Conservation (phyloP, 2,113 vertebrate genomes). For the Perca schrenkii region DNA sequence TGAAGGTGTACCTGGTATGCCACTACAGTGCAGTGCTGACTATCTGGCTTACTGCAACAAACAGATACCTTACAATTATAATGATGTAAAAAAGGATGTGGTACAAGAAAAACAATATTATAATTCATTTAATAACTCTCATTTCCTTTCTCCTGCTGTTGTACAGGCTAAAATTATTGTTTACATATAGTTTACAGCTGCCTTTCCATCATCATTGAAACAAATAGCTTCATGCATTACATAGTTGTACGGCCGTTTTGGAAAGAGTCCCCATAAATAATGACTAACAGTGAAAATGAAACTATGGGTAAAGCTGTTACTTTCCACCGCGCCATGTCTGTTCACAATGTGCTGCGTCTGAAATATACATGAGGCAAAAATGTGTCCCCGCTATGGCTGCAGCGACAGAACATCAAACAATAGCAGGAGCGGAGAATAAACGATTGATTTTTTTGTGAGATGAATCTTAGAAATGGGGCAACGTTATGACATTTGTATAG, state of each 20-base stretch:
- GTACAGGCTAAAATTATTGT: constrained; percentile 51
- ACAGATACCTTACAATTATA: background rate
- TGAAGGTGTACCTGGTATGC: background rate
- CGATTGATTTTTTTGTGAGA: constrained; percentile 39
- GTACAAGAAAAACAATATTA: constrained; percentile 8
- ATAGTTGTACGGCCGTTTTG: constrained; percentile 56
- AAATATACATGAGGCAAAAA: constrained; percentile 79
- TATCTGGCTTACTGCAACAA: background rate
- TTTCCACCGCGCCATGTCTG: constrained; percentile 53
- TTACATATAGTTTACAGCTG: constrained; percentile 46
- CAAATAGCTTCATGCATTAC: constrained; percentile 69
- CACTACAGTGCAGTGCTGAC: background rate
- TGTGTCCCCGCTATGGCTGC: constrained; percentile 51
- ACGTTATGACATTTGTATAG: constrained; percentile 56
- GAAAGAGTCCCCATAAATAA: constrained; percentile 71
- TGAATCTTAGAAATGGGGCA: constrained; percentile 55
- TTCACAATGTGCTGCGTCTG: constrained; percentile 62
- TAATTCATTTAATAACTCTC: constrained; percentile 25
- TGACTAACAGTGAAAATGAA: constrained; percentile 67
- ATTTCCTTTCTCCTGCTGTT: constrained; percentile 13
- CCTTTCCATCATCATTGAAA: constrained; percentile 67
- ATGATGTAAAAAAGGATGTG: constrained; percentile 28
- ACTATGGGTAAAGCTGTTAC: constrained; percentile 70
- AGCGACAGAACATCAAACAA: constrained; percentile 9
- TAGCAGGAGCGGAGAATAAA: constrained; percentile 5